A percentile compares a stretch with the other conserved stretches of the same genome.
Conservation (phyloP, 2,797 vertebrate species). For the Notamacropus eugenii region DNA sequence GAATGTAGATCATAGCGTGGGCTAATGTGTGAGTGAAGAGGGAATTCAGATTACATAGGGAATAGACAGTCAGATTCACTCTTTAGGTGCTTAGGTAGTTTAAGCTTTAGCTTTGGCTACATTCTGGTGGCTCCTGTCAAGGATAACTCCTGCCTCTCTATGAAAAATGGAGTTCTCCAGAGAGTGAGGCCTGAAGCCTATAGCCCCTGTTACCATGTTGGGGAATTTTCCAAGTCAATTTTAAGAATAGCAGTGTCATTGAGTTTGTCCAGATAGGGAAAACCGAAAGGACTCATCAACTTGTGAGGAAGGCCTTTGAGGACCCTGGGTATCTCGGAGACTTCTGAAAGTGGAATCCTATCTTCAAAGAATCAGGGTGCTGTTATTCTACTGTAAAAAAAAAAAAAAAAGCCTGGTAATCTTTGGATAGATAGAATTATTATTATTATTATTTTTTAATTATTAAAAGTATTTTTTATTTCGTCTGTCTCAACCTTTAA, state of each 20-base stretch:
- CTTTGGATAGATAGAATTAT: not conserved
- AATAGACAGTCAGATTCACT: constrained; percentile 25
- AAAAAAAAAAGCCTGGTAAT: not conserved
- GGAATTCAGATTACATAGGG: constrained; percentile 75
- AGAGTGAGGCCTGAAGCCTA: not conserved
- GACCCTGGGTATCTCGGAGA: not conserved
- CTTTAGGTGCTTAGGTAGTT: constrained; percentile 58
- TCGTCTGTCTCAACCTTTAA: too few species aligned
- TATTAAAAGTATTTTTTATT: too few species aligned
- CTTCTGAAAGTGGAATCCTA: not conserved
- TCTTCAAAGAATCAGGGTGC: not conserved
- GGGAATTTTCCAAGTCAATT: not conserved
- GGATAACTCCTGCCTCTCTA: constrained; percentile 40
- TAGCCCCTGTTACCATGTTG: not conserved
- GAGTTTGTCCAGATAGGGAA: not conserved
- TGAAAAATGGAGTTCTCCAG: not conserved
- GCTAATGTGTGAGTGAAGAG: not conserved
- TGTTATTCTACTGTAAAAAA: not conserved
- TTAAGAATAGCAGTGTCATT: not conserved
- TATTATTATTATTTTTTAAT: not conserved
- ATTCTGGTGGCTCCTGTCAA: constrained; percentile 67
- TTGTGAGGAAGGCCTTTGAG: not conserved
- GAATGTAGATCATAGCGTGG: not conserved
- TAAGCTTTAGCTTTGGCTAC: constrained; percentile 63
- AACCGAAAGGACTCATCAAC: not conserved